Evolutionary conservation across 2,797 vertebrate genomes (phyloP), one percentile per base, ranked within the genome.

Genomic region (Mergus octosetaceus): DNA sequence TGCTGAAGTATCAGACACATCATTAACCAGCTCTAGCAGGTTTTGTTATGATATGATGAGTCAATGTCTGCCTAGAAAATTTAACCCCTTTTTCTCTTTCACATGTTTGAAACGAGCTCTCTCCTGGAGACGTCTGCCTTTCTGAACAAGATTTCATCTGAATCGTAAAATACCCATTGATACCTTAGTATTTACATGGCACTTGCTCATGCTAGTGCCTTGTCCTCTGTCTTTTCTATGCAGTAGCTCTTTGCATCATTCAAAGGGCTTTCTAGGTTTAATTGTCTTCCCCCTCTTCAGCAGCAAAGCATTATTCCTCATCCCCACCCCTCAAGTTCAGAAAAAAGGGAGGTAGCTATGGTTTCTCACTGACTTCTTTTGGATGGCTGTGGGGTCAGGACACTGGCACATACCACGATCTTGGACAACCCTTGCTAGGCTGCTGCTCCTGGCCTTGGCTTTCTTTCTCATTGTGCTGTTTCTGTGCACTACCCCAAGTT

Each of bases 41-140:
- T 96, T 95, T 96, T 97, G 94, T 96, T 96, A 95, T 95, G 96
- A 97, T 95, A 92, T 91, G 96, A 95, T 96, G 95, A 97, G 94
- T 95, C 96, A 96, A 91, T 95, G 96, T 95, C 95, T 94, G 85
- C 94, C 89, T 91, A 93, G 95, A 89, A 95, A 92, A 87, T 93
- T 95, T 96, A 96, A 96, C 93, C 71, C 91, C 15, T 95, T 94
- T 93, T 94, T 92, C 56, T 88, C 88, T 2, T 54, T 5, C 36
- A 62, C 60, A 49, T 5, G 2, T 71, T 94, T 65, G 61, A 17
- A 80, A 73, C 4, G 10, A 86, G 70, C 25, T 85, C 32, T 88
- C 49, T 27, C 78, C 76, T 93, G 62, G 68, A 87, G 93, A 56
- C 13, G 17, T 27, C 43, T 92, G 90, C 60, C 43, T 90, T 80